Base-by-base conservation (phyloP, 1,140 invertebrate genomes). In the Drosophila triauraria region DNA sequence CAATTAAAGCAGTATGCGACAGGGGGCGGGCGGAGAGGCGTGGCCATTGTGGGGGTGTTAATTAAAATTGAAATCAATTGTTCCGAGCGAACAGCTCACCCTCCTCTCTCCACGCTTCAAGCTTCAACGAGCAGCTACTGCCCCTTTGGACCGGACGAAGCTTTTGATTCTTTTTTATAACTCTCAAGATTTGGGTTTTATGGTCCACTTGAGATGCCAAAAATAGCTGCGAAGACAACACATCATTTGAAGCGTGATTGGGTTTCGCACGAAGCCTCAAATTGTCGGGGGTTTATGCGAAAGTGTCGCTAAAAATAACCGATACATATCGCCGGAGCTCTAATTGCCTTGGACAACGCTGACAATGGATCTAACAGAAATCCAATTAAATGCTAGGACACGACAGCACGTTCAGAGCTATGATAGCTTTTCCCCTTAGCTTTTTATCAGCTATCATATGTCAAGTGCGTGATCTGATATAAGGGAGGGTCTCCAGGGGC, bases 51-150 rank as follows among this genome's bases (percentile, higher is more conserved):
- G 84, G 58, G 84, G 84, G 77, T 80, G 85, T 87, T 88, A 88
- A 87, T 87, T 88, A 84, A 87, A 83, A 85, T 75, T 86, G 38
- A 75, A 82, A 88, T 88, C 80, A 87, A 87, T 87, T 87, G 83
- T 65, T 67, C 53, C 60, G 35, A 25, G 23, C 50, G 40, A 25
- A 42, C 50, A 57, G 53, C 48, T 43, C 25, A n/a, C 25, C 56
- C 58, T 35, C 23, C 40, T 46, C 46, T 9, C 32, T n/a, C 51
- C 46, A 20, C n/a, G n/a, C 53, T 54, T 54, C 20, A 40, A 4
- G 30, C 54, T 57, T 47, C 62, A 69, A 27, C 46, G 62, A 38
- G 20, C 10, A 15, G 20, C 61, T 53, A 23, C 48, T 44, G 27
- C 67, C 47, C 61, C 46, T 23, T 40, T 40, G 46, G 5, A 67